Evolutionary conservation across 2,888 invertebrate species (phyloP), one percentile per base, ranked within the genome.

Genomic region (Tyria jacobaeae): DNA sequence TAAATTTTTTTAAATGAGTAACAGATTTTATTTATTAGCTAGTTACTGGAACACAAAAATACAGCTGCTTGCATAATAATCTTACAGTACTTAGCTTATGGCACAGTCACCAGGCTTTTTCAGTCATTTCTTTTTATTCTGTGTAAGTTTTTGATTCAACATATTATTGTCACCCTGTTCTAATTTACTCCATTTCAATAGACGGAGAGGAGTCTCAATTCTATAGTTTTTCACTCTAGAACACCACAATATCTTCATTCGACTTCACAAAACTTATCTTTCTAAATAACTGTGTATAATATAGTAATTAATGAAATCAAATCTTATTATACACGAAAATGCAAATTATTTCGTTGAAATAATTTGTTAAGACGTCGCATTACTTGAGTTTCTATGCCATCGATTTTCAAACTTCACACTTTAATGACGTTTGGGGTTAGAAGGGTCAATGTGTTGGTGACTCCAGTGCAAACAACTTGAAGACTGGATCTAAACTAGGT

Each of bases 321-420:
- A 49, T 49, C 25, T n/a, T 57, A 57, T 57, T 37, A 17, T 25
- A 10, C 10, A 27, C 39, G 37, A 37, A 39, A 49, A 49, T 49
- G 49, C 27, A 57, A 57, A 57, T 57, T 12, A 57, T 37, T 49
- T 49, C 39, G 2, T 15, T 49, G 49, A 57, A 27, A 48, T 49
- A 57, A 49, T 57, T 49, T 25, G 49, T 27, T 49, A 7, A 49
- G 49, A 57, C 48, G 57, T 39, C 25, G 27, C 39, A 17, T 39
- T 25, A 17, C 10, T 57, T 49, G 14, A 34, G 47, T 48, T 48
- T 55, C 6, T 14, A 15, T 27, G 44, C 17, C 44, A 44, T 31
- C 31, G 14, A 6, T 31, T 1, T 1, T 31, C 41, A 31, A 25
- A 48, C 35, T 24, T 48, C 27, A 15, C 24, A 21, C 21, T 56